phyloP scores from a whole-genome alignment of 1,140 invertebrate species.

The Zelostemma sp. region DNA sequence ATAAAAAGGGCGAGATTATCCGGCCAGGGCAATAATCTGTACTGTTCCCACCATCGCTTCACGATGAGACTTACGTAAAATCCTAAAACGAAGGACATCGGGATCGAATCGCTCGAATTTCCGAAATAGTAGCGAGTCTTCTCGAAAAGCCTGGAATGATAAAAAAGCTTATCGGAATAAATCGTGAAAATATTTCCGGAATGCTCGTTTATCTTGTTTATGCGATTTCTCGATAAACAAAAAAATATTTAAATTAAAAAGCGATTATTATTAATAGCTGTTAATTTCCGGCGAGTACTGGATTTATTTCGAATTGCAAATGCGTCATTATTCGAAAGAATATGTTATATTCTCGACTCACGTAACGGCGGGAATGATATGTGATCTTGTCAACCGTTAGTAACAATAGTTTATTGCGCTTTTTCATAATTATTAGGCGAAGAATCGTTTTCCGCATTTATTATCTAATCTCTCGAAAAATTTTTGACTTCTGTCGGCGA shows the following conservation, averaged over 20 bases:
- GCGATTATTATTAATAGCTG: constrained; percentile 9
- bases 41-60: constrained; percentile 94
- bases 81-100: constrained; percentile 93
- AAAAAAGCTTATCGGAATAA: too few relatives aligned
- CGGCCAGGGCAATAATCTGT: constrained; percentile 90
- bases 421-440: too few relatives aligned
- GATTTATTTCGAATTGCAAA: constrained; percentile 22
- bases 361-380: constrained; percentile 6
- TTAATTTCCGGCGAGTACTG: constrained; percentile 7
- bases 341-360: constrained; percentile 10
- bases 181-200: too few relatives aligned
- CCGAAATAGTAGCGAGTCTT: constrained; percentile 84
- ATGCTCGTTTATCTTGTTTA: too few relatives aligned
- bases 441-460: too few relatives aligned
- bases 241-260: constrained; percentile 9
- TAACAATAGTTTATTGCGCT: constrained; percentile 12
- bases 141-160: constrained; percentile 81
- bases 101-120: constrained; percentile 86
- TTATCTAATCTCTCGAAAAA: too few relatives aligned
- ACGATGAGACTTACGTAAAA: constrained; percentile 94
- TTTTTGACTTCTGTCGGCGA: too few relatives aligned
- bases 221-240: too few relatives aligned
- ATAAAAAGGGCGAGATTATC: constrained; percentile 91
- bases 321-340: constrained; percentile 18
- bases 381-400: background rate